Percentiles rank a stretch among this genome's conserved stretches.
phyloP scores from a whole-genome alignment of 2,888 invertebrate genomes.

The Standfussiana lucernea region DNA sequence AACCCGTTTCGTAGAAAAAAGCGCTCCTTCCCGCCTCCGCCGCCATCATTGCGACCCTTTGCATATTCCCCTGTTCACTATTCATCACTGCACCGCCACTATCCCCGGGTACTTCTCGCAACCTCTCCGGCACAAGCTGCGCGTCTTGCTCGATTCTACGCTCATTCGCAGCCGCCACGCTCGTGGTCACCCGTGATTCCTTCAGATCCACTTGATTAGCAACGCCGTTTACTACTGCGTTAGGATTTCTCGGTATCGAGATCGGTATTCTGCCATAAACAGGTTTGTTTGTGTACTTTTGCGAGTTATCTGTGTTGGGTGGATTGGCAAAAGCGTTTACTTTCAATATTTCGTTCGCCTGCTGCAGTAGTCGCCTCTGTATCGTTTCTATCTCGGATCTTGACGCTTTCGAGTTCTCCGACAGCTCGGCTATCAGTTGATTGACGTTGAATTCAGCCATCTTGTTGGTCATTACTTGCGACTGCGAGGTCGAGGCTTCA shows the following conservation, averaged over 20 bases:
- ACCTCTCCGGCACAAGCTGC: slow-evolving; percentile 88
- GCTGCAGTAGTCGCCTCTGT: slow-evolving; percentile 85
- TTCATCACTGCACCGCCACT: slow-evolving; percentile 83
- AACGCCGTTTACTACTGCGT: slow-evolving; percentile 67
- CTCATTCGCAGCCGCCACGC: slow-evolving; percentile 66
- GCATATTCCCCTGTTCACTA: slow-evolving; percentile 85
- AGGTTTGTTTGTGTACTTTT: slow-evolving; percentile 81
- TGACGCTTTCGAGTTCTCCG: slow-evolving; percentile 86
- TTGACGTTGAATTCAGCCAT: slow-evolving; percentile 86
- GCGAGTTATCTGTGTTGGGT: slow-evolving; percentile 80
- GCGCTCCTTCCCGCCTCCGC: slow-evolving; percentile 85
- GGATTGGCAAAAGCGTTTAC: slow-evolving; percentile 86
- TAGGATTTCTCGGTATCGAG: slow-evolving; percentile 77
- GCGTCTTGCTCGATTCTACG: slow-evolving; percentile 79
- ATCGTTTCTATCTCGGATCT: slow-evolving; percentile 87
- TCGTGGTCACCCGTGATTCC: slow-evolving; percentile 70
- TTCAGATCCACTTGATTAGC: slow-evolving; percentile 72
- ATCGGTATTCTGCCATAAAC: slow-evolving; percentile 83
- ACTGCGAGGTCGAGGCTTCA: slow-evolving; percentile 68
- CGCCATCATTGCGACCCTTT: slow-evolving; percentile 85
- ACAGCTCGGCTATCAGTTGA: slow-evolving; percentile 86
- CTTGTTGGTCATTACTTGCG: slow-evolving; percentile 69
- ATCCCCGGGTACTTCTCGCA: slow-evolving; percentile 81
- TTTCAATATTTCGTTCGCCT: slow-evolving; percentile 88
- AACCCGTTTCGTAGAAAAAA: slow-evolving; percentile 92